Percentiles rank a stretch among this genome's conserved stretches.
Conservation (phyloP, 2,797 vertebrate genomes). For the Alauda arvensis region DNA sequence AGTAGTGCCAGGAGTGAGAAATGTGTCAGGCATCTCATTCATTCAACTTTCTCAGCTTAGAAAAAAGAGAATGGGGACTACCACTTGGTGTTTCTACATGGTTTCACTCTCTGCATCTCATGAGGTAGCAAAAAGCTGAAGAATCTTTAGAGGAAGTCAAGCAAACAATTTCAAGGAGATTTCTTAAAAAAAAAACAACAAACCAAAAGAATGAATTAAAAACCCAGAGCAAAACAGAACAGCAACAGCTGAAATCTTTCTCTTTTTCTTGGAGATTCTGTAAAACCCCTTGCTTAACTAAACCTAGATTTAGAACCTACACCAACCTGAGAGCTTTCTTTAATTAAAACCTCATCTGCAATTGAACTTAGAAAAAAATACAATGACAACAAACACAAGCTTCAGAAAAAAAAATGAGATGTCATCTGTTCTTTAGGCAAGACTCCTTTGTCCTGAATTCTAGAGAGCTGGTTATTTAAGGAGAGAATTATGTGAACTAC, state of each 20-base stretch:
- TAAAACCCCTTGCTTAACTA: background rate
- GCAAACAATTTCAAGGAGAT: slow-evolving; percentile 7
- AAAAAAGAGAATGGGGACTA: slow-evolving; percentile 37
- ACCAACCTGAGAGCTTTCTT: slow-evolving; percentile 8
- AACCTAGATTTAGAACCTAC: background rate
- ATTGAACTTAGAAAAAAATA: background rate
- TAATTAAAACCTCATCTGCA: slow-evolving; percentile 57
- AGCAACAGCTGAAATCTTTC: background rate
- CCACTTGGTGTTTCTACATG: background rate
- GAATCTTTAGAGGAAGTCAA: slow-evolving; percentile 14
- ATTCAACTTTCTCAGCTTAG: slow-evolving; percentile 28
- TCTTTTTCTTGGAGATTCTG: background rate
- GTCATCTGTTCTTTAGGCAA: slow-evolving; percentile 56
- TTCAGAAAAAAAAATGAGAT: slow-evolving; percentile 53
- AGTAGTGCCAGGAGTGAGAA: background rate
- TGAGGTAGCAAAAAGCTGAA: slow-evolving; percentile 7
- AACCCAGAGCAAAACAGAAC: background rate
- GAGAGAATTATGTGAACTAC: background rate
- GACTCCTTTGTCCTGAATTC: slow-evolving; percentile 46
- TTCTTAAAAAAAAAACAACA: background rate
- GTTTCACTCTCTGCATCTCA: slow-evolving; percentile 33
- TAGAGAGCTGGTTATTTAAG: slow-evolving; percentile 33
- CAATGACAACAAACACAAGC: background rate
- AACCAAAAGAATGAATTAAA: background rate
- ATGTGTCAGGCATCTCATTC: background rate